These are phyloP conservation scores for Celastrina argiolus DNA, from an alignment of 2,888 invertebrate genomes.

Conservation along the genomic window DNA sequence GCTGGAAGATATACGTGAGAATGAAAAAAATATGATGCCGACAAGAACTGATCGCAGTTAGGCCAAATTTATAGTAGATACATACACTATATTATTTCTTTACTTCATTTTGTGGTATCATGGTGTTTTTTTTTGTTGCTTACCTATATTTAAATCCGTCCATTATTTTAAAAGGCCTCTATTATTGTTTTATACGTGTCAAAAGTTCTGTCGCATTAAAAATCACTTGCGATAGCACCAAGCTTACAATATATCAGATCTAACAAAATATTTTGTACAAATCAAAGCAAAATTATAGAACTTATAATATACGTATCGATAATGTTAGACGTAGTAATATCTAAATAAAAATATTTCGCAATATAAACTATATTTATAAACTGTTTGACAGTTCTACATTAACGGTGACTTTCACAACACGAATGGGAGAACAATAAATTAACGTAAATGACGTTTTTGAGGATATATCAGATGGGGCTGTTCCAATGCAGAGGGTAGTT, in stretches of 20 bases:
- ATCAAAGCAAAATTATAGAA: slow-evolving; percentile 76
- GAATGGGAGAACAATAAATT: slow-evolving; percentile 44
- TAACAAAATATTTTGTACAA: slow-evolving; percentile 62
- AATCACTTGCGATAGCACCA: slow-evolving; percentile 45
- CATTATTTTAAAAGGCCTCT: too few relatives aligned
- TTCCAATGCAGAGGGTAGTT: slow-evolving; percentile 15
- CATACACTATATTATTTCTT: too few relatives aligned
- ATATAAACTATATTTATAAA: slow-evolving; percentile 66
- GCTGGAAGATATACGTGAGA: slow-evolving; percentile 60
- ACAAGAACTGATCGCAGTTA: slow-evolving; percentile 40
- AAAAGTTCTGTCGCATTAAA: background rate
- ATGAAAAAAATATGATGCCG: slow-evolving; percentile 42
- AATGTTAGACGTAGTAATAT: slow-evolving; percentile 60
- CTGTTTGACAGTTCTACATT: slow-evolving; percentile 65
- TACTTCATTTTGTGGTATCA: too few relatives aligned
- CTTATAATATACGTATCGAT: slow-evolving; percentile 65
- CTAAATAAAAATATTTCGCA: slow-evolving; percentile 58
- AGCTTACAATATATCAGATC: slow-evolving; percentile 61
- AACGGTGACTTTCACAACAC: slow-evolving; percentile 63
- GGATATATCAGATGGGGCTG: background rate
- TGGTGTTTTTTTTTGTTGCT: too few relatives aligned
- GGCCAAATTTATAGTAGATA: too few relatives aligned
- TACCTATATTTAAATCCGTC: too few relatives aligned
- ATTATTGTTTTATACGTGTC: slow-evolving; percentile 22
- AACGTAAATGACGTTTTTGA: slow-evolving; percentile 7